phyloP scores from a whole-genome alignment of 35 echinoderm and acorn worm genomes.

The Hemicentrotus pulcherrimus region DNA sequence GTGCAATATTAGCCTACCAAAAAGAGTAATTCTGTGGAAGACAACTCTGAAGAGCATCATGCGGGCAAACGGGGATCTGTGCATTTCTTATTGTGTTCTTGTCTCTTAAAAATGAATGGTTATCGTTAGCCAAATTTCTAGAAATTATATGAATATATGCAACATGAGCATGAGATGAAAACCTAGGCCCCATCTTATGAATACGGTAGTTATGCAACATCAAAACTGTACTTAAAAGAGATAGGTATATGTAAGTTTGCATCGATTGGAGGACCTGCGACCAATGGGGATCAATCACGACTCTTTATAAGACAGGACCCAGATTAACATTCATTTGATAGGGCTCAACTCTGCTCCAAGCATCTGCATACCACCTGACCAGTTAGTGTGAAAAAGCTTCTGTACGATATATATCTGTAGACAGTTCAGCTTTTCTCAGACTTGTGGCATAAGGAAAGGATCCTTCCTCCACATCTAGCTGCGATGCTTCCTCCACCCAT shows the following conservation, averaged over 20 bases:
- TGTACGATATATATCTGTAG: no score
- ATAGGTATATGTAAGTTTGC: no score
- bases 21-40: constrained; percentile 4
- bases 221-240: no score
- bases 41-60: not conserved
- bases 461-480: not conserved
- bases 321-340: no score
- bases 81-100: not conserved
- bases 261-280: no score
- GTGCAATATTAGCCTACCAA: constrained; percentile 61
- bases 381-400: not conserved
- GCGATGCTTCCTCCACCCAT: no score
- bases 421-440: not conserved
- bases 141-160: not conserved
- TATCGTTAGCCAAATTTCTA: not conserved
- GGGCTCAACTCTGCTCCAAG: no score
- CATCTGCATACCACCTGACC: not conserved
- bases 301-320: no score
- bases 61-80: not conserved
- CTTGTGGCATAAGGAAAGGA: not conserved
- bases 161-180: not conserved
- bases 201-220: no score
- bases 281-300: no score
- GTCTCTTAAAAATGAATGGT: not conserved
- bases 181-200: no score